Base-by-base conservation (phyloP, 2,797 vertebrate species). In the Cirrhinus molitorella region DNA sequence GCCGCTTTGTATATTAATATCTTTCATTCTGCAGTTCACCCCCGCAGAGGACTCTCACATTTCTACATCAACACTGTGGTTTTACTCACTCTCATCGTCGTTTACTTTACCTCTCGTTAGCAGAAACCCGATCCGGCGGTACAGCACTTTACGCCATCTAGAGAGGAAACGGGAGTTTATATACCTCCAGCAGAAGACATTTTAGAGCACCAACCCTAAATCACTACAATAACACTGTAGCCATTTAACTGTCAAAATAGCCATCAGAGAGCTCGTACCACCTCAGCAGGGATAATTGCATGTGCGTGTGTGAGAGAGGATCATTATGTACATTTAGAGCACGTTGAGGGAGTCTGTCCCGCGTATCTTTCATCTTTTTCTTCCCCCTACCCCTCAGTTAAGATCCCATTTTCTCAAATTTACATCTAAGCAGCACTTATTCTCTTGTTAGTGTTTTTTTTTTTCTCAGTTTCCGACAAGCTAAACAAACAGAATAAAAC, bases 31-130 rank as follows among this genome's bases (percentile, higher is more conserved):
- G 59, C n/a, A 55, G 47, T 21, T 53, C 53, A 43, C 63, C 78
- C 78, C 80, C 83, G 28, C 21, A 79, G 67, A 25, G 55, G 72
- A 63, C 28, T 85, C 80, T 89, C 83, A 53, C 43, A 40, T 89
- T 85, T 85, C 85, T 81, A 80, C 77, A 85, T 85, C 87, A 86
- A 86, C 86, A 89, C 28, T 45, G 81, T 79, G 87, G 83, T 83
- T 74, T 85, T 51, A 67, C 78, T 81, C 74, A 73, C 45, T 57
- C 49, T n/a, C 61, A n/a, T 78, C 13, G 5, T 23, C 85, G 49
- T 83, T 88, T 85, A 84, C 85, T 88, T 87, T 87, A 82, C 78
- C 65, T 77, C 80, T 89, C 80, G 57, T 89, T 88, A 89, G 37
- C 63, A 19, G 88, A 84, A 89, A 89, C 83, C 79, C 4, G 74